A percentile compares a stretch with the other conserved stretches of the same genome.
phyloP scores from a whole-genome alignment of 1,140 invertebrate species.

The Musca vetustissima region DNA sequence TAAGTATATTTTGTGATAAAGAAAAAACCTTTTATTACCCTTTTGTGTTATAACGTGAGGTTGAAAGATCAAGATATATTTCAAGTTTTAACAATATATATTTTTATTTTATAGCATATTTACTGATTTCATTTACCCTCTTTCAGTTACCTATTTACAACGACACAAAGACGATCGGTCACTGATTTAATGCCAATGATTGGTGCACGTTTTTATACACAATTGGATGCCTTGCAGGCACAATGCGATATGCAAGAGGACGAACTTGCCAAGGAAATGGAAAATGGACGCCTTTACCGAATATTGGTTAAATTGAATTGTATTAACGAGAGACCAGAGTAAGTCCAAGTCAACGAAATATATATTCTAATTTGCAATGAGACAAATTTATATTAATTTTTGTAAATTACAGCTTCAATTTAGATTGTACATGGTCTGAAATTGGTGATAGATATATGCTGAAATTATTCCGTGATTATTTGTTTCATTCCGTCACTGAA shows the following conservation, averaged over 20 bases:
- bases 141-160: constrained; percentile 75
- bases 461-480: constrained; percentile 95
- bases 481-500: constrained; percentile 92
- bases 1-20: no score
- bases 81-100: no score
- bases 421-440: constrained; percentile 94
- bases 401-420: constrained; percentile 68
- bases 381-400: neutral
- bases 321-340: constrained; percentile 93
- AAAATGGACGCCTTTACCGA: constrained; percentile 90
- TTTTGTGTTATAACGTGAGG: no score
- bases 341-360: no score
- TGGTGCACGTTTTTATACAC: constrained; percentile 93
- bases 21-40: no score
- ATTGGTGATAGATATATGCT: constrained; percentile 97
- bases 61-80: no score
- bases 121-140: neutral
- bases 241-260: constrained; percentile 87
- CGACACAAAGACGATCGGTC: constrained; percentile 72
- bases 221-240: constrained; percentile 86
- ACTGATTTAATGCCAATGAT: constrained; percentile 99
- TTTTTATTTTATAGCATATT: no score
- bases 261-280: constrained; percentile 89
- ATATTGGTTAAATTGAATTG: constrained; percentile 87
- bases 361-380: no score